phyloP scores from a whole-genome alignment of 2,888 invertebrate species.

The Drosophila seclusa region DNA sequence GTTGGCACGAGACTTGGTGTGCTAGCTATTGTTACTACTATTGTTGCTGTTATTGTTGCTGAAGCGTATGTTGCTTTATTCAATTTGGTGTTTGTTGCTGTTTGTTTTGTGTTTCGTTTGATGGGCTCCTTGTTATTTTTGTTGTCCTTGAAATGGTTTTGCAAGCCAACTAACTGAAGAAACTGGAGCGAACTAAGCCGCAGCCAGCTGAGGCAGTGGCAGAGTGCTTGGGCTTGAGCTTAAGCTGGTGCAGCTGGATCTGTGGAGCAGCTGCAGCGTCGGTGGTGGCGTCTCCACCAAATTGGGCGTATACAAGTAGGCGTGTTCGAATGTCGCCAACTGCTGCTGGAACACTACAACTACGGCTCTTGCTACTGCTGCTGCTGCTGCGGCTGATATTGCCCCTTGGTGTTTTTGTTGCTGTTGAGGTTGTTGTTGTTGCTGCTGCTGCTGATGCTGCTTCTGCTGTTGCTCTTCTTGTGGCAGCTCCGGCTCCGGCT shows the following conservation, averaged over 20 bases:
- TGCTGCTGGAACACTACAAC: conserved; percentile 14
- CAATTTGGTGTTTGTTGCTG: conserved; percentile 37
- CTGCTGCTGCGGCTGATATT: conserved; percentile 25
- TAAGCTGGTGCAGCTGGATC: conserved; percentile 4
- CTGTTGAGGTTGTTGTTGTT: conserved; percentile 28
- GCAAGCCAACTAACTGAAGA: conserved; percentile 47
- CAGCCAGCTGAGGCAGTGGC: conserved; percentile 57
- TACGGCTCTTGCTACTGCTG: conserved; percentile 6
- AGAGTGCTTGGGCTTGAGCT: conserved; percentile 31
- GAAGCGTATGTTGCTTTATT: conserved; percentile 47
- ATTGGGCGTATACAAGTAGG: conserved; percentile 34
- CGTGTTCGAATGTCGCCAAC: conserved; percentile 22
- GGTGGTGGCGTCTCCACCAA: conserved; percentile 16
- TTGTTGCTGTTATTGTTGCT: conserved; percentile 28
- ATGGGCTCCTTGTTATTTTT: conserved; percentile 4
- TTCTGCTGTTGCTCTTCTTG: conserved; percentile 20
- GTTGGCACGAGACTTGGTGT: conserved; percentile 49
- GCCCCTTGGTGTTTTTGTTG: conserved; percentile 42
- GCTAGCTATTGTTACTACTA: conserved; percentile 38
- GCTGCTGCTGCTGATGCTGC: conserved; percentile 18
- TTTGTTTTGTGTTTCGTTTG: conserved; percentile 11
- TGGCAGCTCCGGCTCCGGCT: conserved; percentile 36
- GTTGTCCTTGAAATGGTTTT: conserved; percentile 36
- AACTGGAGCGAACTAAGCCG: conserved; percentile 52
- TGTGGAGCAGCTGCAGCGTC: conserved; percentile 31